Evolutionary conservation across 2,888 invertebrate genomes (phyloP).

Genomic region (Stenodema calcarata): DNA sequence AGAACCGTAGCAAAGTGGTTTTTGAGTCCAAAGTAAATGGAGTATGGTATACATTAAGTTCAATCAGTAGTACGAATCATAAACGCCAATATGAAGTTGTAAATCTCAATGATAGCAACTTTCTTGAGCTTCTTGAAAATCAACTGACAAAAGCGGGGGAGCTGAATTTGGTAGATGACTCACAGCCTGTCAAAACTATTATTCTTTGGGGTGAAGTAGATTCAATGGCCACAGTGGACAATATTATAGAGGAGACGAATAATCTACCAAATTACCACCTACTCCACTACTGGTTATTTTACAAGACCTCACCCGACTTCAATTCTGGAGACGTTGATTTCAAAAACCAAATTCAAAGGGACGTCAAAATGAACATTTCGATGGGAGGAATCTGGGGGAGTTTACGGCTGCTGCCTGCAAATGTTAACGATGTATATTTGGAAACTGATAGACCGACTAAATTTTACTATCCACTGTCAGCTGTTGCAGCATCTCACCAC

Average conservation of each 20-base stretch:
- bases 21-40: slow-evolving; percentile 3
- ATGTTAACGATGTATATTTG: not conserved
- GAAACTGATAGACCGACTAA: not conserved
- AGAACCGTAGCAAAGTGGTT: not conserved
- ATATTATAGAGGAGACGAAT: slow-evolving; percentile 26
- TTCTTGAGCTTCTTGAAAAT: not conserved
- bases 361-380: slow-evolving; percentile 45
- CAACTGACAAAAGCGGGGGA: not conserved
- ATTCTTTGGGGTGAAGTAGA: slow-evolving; percentile 31
- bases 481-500: not conserved
- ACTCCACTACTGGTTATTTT: slow-evolving; percentile 31
- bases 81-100: slow-evolving; percentile 35
- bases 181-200: slow-evolving; percentile 17
- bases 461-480: slow-evolving; percentile 26
- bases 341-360: slow-evolving; percentile 38
- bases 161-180: not conserved
- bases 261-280: not conserved
- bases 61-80: not conserved
- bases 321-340: not conserved
- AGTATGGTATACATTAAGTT: not conserved
- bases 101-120: not conserved
- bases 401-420: not conserved
- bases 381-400: slow-evolving; percentile 39
- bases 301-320: not conserved
- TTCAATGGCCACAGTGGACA: slow-evolving; percentile 8